Percentiles rank a stretch among this genome's conserved stretches.
Conservation (phyloP, 2,797 vertebrate genomes). For the Arctocebus calabarensis region DNA sequence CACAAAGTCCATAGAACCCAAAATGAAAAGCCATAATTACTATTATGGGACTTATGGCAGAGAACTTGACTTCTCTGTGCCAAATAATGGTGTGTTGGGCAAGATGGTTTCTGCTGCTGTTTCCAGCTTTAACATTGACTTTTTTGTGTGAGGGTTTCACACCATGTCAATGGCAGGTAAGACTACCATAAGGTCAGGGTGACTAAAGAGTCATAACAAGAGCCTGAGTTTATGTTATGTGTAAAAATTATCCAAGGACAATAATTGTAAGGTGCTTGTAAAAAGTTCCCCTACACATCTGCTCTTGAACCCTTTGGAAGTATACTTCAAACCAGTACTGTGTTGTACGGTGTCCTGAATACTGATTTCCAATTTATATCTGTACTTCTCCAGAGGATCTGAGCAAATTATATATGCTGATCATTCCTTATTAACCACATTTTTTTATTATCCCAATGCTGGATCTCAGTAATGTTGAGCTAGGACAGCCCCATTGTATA, state of each 20-base stretch:
- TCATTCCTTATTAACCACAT: background rate
- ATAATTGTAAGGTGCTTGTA: conserved; percentile 11
- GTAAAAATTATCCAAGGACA: conserved; percentile 33
- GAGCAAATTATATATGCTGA: background rate
- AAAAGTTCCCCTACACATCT: background rate
- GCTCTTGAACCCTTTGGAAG: background rate
- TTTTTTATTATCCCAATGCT: conserved; percentile 45
- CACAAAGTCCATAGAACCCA: background rate
- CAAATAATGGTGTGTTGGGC: background rate
- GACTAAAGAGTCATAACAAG: background rate
- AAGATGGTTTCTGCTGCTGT: background rate
- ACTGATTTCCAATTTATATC: conserved; percentile 1
- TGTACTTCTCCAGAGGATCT: conserved; percentile 40
- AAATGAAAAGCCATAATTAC: background rate
- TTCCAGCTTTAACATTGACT: background rate
- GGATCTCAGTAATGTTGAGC: conserved; percentile 44
- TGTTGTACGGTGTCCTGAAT: background rate
- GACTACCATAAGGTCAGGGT: background rate
- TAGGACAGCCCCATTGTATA: background rate
- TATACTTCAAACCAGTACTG: background rate
- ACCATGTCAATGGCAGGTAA: background rate
- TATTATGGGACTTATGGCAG: background rate
- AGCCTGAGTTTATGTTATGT: background rate
- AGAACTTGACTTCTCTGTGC: background rate
- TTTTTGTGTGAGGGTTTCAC: background rate